Base-by-base conservation (phyloP, 2,113 vertebrate species). In the Scortum barcoo region DNA sequence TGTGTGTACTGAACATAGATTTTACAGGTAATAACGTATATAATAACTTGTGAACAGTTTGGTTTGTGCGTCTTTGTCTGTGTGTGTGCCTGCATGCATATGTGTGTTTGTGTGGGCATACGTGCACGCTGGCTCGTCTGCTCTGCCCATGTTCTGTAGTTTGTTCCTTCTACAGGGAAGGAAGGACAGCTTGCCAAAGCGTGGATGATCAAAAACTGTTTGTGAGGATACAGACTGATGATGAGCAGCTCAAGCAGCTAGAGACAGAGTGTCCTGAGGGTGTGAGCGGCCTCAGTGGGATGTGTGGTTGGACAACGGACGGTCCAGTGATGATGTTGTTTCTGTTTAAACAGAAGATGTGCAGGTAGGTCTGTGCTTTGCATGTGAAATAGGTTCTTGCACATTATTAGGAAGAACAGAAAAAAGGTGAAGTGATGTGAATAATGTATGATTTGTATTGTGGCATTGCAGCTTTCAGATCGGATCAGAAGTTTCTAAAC, bases 181-280 rank as follows among this genome's bases (percentile, higher is more conserved):
- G 36, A 10, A 82, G 85, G 70, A 83, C 83, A 83, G 81, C 19
- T 65, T 68, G 66, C 50, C 56, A 68, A 24, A 78, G 40, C 42
- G 17, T 81, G 62, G 62, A 75, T 68, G 78, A 72, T 84, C 51
- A 72, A 70, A 56, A 51, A 80, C 84, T 84, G 71, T 79, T 80
- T 40, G 28, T 56, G 56, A 79, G 80, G 76, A 72, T 30, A 56
- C 44, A 67, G 67, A 53, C 61, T 78, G 80, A 82, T 76, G 54
- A 65, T 62, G 46, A 78, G 65, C 80, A 60, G 66, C 63, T 68
- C n/a, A 42, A 65, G 54, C 53, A 78, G 53, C 51, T 19, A 54
- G 76, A 80, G 69, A 86, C 80, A 83, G 51, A 84, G 72, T 81
- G 76, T 80, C 73, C 84, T 57, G 33, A 26, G 72, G 57, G 76